Evolutionary conservation across 2,888 invertebrate species (phyloP), one percentile per base, ranked within the genome.

Genomic region (Phengaris arion): DNA sequence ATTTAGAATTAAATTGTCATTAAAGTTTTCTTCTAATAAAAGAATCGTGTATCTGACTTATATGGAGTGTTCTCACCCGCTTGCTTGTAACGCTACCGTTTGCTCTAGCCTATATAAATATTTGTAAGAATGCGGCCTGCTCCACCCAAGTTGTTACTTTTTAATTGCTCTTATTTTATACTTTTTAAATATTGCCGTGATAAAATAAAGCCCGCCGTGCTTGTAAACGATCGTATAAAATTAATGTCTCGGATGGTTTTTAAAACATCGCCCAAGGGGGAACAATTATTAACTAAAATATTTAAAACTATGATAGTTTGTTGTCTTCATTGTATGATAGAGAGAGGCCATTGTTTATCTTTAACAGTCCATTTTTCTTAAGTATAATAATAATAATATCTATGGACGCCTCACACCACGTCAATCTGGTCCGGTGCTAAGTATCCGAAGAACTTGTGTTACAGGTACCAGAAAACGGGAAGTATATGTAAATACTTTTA

Each of bases 81-180:
- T 9, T 89, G 90, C 91, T 90, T 90, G 90, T 88, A 90, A 85
- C 86, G 90, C 91, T 92, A 91, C 92, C 91, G 92, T 91, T 92
- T 92, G 86, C 87, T 84, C 85, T 82, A 83, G 86, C 91, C 87
- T 89, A 87, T 84, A 86, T 89, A 88, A 93, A 93, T 88, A 92
- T 91, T 90, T 87, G 88, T 85, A 82, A 85, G 82, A 87, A 86
- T 85, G 86, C 86, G 87, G 84, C 86, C 87, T 88, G 88, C 89
- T 89, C 83, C 84, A 83, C 83, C 82, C 89, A 89, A 88, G 88
- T 87, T 22, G 35, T 22, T 35, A 86, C 85, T 84, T 84, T 89
- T 91, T 90, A 91, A 92, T 91, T 91, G 89, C 86, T 88, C 86
- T 87, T 88, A 88, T 89, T 88, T 89, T 87, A 88, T 86, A 84